Base-by-base conservation (phyloP, 2,888 invertebrate species). In the Plutella xylostella region DNA sequence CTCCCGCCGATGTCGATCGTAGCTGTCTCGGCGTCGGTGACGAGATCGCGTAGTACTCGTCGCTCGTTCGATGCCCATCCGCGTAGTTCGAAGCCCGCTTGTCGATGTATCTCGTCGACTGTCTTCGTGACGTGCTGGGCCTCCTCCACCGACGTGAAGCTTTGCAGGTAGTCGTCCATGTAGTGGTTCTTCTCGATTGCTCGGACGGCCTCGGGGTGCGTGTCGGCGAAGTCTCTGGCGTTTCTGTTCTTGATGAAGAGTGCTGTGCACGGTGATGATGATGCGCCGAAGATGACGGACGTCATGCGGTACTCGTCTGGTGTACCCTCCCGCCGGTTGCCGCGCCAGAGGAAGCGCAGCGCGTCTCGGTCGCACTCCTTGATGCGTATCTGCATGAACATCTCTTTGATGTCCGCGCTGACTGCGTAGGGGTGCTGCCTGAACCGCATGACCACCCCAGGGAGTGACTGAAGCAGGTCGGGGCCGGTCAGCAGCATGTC, bases 371-470 rank as follows among this genome's bases (percentile, higher is more conserved):
- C 65, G 12, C 52, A 51, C 9, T 47, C 38, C 0, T 41, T 15
- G 2, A 68, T 57, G 9, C 51, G 51, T 0, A 67, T 46, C 30
- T 59, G 63, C 4, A 56, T 47, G 38, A 64, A 66, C 65, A 68
- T 65, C 39, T 68, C 62, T n/a, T 33, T 45, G 1, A 57, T 57
- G 42, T 55, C 56, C 0, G 52, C 53, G 1, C 45, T 40, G 1
- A 56, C 46, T 7, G 55, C 54, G 4, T 54, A 17, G 2, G 1
- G 9, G 6, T 51, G 45, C n/a, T 50, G 46, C 0, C 54, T 21
- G 15, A 55, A 55, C 3, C 51, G 25, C 46, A 55, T 49, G 4
- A 56, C 12, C 4, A 56, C 49, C 5, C 52, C 56, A 0, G 49
- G 49, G 6, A 56, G 43, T 0, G 55, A 55, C 15, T 48, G 48